A percentile compares a stretch with the other conserved stretches of the same genome.
Evolutionary conservation across 92 coral and sea anemone genomes (phyloP).

Genomic region (Diadumene lineata): DNA sequence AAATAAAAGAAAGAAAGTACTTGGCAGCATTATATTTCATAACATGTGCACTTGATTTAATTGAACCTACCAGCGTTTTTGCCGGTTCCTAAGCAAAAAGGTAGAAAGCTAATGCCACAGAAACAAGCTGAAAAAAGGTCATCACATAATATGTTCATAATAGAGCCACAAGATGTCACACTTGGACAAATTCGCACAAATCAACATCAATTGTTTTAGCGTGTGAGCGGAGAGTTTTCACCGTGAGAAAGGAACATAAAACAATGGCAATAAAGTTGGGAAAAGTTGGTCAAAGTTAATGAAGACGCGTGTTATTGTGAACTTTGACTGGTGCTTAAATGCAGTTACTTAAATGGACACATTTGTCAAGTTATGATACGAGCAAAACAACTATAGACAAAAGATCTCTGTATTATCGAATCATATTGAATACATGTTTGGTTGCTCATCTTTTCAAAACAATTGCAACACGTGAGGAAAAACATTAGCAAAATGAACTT

Average conservation of each 20-base stretch:
- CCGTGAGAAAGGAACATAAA: not conserved
- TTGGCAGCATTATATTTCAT: no score
- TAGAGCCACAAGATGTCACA: not conserved
- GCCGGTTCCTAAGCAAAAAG: no score
- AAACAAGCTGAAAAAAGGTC: not conserved
- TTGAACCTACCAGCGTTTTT: no score
- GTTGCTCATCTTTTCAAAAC: no score
- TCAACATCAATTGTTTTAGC: not conserved
- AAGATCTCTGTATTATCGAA: no score
- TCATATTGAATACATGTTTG: no score
- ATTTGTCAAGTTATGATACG: not conserved
- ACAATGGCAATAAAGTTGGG: not conserved
- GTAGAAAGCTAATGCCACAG: no score
- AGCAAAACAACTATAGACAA: not conserved
- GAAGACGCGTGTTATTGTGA: not conserved
- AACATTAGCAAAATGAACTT: no score
- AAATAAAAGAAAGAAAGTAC: no score
- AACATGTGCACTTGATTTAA: no score
- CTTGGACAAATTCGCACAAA: not conserved
- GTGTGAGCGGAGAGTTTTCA: not conserved
- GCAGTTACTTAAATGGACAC: not conserved
- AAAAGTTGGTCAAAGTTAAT: not conserved
- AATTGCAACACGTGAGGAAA: no score
- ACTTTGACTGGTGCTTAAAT: not conserved
- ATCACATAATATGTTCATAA: no score